Evolutionary conservation across 2,888 invertebrate species (phyloP), one percentile per base, ranked within the genome.

Genomic region (Blomia tropicalis): DNA sequence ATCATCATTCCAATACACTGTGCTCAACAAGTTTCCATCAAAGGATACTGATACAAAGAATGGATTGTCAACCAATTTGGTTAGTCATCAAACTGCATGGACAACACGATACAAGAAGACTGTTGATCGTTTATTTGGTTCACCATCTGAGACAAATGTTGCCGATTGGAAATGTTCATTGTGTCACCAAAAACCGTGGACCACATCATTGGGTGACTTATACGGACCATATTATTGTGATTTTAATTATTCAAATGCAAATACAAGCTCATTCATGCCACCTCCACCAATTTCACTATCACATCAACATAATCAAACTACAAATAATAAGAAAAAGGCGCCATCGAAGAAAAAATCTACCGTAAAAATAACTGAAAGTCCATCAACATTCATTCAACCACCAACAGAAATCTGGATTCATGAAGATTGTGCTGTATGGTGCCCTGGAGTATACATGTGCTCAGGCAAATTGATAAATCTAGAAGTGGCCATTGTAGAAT

Each of bases 381-480:
- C 7, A 36, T 36, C 36, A 17, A 17, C 36, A 36, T 36, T 17
- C 7, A n/a, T n/a, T n/a, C n/a, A 7, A 36, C 17, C 17, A 17
- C 17, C 36, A 7, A 36, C 36, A 27, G 51, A 47, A 47, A n/a
- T 47, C 7, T 47, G 51, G 51, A 7, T 47, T 7, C 51, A 47
- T n/a, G 51, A 47, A 19, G 51, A 47, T n/a, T 47, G 51, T 27
- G 22, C 27, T n/a, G 51, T 47, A 22, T 47, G 51, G 51, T 11
- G 7, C 14, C 22, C 51, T 11, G 27, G 27, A 11, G 11, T 47
- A 7, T 27, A 11, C 51, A 11, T 47, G 23, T n/a, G 14, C 7
- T 22, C 23, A n/a, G 27, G 51, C 23, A 14, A 7, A 22, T n/a
- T 47, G 11, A 7, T 19, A 7, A 27, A 22, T n/a, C 27, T 47